Conservation (phyloP, 2,113 vertebrate genomes). For the Otus sunia region DNA sequence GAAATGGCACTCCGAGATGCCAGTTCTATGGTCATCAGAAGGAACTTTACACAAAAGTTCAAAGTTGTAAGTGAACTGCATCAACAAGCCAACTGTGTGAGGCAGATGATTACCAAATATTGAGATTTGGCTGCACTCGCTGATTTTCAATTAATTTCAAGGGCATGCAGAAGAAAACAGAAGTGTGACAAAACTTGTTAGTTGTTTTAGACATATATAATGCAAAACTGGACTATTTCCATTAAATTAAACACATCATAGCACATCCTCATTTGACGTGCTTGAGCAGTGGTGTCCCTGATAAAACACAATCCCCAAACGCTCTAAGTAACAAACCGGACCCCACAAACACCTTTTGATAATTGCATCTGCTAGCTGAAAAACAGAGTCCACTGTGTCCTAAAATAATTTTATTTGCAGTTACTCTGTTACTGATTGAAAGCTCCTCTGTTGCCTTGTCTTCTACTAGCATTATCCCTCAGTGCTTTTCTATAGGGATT, state of each 20-base stretch:
- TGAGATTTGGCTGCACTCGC: constrained; percentile 21
- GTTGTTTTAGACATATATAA: constrained; percentile 30
- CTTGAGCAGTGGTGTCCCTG: background rate
- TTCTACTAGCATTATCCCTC: background rate
- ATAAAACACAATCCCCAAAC: background rate
- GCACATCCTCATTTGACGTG: background rate
- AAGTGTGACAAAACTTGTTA: constrained; percentile 40
- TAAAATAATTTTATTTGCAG: constrained; percentile 27
- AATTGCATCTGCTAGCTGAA: background rate
- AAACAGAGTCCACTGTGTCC: background rate
- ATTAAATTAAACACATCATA: constrained; percentile 12
- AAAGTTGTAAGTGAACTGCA: background rate
- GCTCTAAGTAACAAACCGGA: background rate
- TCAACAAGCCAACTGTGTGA: constrained; percentile 6
- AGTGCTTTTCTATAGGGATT: constrained; percentile 2
- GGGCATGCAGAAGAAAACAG: constrained; percentile 28
- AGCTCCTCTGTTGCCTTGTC: background rate
- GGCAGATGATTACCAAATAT: constrained; percentile 22
- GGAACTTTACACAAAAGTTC: background rate
- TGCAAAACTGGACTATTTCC: constrained; percentile 1
- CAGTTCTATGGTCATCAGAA: background rate
- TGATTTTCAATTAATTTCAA: constrained; percentile 64
- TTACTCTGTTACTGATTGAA: background rate
- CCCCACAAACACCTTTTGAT: background rate
- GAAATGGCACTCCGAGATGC: background rate